A percentile compares a stretch with the other conserved stretches of the same genome.
Conservation (phyloP, 2,888 invertebrate species). For the Melieria picta region DNA sequence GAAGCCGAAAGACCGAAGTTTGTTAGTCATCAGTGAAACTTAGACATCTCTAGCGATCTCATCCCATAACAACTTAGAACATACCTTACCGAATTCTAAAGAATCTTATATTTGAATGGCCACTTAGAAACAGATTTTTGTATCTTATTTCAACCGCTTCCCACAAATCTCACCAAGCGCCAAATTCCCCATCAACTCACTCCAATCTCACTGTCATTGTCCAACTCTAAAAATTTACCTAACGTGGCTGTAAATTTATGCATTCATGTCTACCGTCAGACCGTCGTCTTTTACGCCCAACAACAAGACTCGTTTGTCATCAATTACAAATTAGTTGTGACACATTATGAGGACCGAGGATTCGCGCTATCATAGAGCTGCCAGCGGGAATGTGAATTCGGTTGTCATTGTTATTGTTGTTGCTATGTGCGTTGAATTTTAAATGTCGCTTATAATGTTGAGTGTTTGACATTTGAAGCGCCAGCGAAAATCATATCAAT, state of each 20-base stretch:
- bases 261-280: not conserved
- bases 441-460: constrained; percentile 55
- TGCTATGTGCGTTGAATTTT: constrained; percentile 53
- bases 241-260: not conserved
- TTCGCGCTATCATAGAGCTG: constrained; percentile 14
- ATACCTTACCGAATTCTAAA: too few species aligned
- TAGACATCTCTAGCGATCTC: too few species aligned
- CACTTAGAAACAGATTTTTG: too few species aligned
- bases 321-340: constrained; percentile 54
- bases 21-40: too few species aligned
- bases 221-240: not conserved
- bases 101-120: too few species aligned
- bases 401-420: constrained; percentile 36
- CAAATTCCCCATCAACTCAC: too few species aligned
- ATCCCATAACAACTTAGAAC: too few species aligned
- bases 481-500: constrained; percentile 48
- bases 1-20: too few species aligned
- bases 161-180: too few species aligned
- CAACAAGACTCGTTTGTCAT: not conserved
- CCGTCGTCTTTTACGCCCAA: too few species aligned
- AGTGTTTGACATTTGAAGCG: constrained; percentile 36
- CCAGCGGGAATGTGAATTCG: constrained; percentile 24
- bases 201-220: too few species aligned
- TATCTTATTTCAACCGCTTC: too few species aligned
- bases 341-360: constrained; percentile 43